Evolutionary conservation across 2,888 invertebrate genomes (phyloP).

Genomic region (Dryobotodes eremita): DNA sequence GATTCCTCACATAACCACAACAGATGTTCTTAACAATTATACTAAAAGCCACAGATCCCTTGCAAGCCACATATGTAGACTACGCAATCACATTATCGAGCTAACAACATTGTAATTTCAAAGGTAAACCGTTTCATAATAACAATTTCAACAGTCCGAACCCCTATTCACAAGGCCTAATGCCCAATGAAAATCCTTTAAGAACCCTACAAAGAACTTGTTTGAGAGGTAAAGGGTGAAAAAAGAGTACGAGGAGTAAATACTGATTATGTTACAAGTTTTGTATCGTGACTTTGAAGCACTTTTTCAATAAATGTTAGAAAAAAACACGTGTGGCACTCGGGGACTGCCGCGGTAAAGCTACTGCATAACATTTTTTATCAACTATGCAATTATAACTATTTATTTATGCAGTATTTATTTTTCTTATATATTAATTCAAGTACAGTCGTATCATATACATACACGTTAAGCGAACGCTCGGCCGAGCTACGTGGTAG

Average conservation of each 20-base stretch:
- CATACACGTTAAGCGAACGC: too few relatives aligned
- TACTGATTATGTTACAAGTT: conserved; percentile 36
- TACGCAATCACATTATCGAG: conserved; percentile 61
- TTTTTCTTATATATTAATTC: too few relatives aligned
- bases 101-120: conserved; percentile 57
- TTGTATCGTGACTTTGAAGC: conserved; percentile 3
- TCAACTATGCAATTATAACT: too few relatives aligned
- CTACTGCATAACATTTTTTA: too few relatives aligned
- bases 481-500: too few relatives aligned
- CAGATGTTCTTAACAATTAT: conserved; percentile 43
- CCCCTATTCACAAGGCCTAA: conserved; percentile 53
- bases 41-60: conserved; percentile 47
- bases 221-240: conserved; percentile 39
- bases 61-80: conserved; percentile 25
- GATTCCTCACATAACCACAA: background rate
- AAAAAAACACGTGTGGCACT: too few relatives aligned
- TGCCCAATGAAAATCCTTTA: conserved; percentile 61
- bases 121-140: conserved; percentile 61
- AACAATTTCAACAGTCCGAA: conserved; percentile 62
- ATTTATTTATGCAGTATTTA: too few relatives aligned
- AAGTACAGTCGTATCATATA: too few relatives aligned
- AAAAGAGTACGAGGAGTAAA: conserved; percentile 42
- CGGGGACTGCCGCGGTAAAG: too few relatives aligned
- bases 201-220: conserved; percentile 50
- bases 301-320: background rate